These are phyloP conservation scores for Gobio occitaniae DNA, from an alignment of 2,797 vertebrate species.

Conservation along the genomic window DNA sequence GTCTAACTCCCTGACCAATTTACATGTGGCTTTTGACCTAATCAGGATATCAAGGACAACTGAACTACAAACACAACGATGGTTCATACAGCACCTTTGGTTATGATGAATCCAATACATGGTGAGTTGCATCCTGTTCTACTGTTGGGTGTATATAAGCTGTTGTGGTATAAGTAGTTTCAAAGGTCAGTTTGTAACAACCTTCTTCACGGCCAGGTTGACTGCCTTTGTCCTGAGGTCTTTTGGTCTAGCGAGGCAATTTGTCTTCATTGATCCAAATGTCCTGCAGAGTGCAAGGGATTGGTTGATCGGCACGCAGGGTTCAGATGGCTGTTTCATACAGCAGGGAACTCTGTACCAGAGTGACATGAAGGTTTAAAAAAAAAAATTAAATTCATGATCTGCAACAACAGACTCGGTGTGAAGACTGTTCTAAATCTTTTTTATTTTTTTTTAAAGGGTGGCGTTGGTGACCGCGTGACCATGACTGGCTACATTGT, in stretches of 20 bases:
- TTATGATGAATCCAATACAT: too few species aligned
- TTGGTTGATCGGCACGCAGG: constrained; percentile 77
- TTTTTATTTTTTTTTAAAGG: constrained; percentile 22
- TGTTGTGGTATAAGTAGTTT: constrained; percentile 42
- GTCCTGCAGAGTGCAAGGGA: constrained; percentile 69
- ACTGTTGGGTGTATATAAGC: too few species aligned
- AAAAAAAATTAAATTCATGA: too few species aligned
- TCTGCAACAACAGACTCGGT: too few species aligned
- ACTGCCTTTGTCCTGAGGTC: too few species aligned
- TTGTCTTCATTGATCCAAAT: not conserved
- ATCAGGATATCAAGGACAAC: constrained; percentile 83
- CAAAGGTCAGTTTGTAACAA: too few species aligned
- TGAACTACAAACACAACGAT: constrained; percentile 75
- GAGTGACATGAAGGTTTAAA: constrained; percentile 80
- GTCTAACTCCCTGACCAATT: too few species aligned
- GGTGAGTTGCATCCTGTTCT: too few species aligned
- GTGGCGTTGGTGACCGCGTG: constrained; percentile 60
- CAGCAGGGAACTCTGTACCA: constrained; percentile 79
- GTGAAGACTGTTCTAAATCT: too few species aligned
- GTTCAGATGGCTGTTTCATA: constrained; percentile 77
- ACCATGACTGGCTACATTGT: constrained; percentile 62
- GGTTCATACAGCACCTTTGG: too few species aligned
- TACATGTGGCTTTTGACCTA: not conserved
- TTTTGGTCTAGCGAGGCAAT: too few species aligned
- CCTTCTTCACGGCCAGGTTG: too few species aligned